phyloP scores from a whole-genome alignment of 2,797 vertebrate genomes.

The Platalea minor region DNA sequence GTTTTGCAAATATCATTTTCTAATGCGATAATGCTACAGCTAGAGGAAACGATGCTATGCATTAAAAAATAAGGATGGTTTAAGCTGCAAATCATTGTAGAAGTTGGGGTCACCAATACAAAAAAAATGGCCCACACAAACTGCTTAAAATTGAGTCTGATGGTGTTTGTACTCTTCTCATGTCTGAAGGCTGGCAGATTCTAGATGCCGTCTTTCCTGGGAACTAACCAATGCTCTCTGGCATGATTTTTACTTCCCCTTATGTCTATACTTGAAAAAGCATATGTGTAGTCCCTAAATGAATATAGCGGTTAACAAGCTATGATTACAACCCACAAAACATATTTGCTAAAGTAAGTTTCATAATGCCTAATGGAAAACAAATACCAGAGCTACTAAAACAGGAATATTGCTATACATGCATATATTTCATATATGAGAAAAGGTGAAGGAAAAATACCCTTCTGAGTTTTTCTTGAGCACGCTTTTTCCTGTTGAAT shows the following conservation, averaged over 20 bases:
- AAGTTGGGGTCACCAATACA: not conserved
- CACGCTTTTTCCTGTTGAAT: rapidly evolving
- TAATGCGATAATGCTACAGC: not conserved
- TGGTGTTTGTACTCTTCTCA: not conserved
- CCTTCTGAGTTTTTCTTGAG: not conserved
- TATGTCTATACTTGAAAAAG: conserved; percentile 56
- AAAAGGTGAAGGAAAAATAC: not conserved
- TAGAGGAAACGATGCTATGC: not conserved
- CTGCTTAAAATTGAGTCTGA: not conserved
- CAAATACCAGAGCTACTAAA: conserved; percentile 29
- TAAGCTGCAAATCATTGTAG: not conserved
- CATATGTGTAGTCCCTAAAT: conserved; percentile 49
- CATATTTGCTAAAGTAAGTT: conserved; percentile 49
- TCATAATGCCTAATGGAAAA: conserved; percentile 49
- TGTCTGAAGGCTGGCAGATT: conserved; percentile 46
- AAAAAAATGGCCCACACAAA: not conserved
- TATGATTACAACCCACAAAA: conserved; percentile 59
- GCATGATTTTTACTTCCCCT: conserved; percentile 59
- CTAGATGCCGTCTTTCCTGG: conserved; percentile 50
- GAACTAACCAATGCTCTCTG: conserved; percentile 56
- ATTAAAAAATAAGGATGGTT: not conserved
- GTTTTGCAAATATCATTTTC: not conserved
- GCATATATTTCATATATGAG: not conserved
- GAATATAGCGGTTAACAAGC: conserved; percentile 60
- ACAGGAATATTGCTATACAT: not conserved